A percentile compares a stretch with the other conserved stretches of the same genome.
phyloP scores from a whole-genome alignment of 2,888 invertebrate species.

The Limenitis camilla region DNA sequence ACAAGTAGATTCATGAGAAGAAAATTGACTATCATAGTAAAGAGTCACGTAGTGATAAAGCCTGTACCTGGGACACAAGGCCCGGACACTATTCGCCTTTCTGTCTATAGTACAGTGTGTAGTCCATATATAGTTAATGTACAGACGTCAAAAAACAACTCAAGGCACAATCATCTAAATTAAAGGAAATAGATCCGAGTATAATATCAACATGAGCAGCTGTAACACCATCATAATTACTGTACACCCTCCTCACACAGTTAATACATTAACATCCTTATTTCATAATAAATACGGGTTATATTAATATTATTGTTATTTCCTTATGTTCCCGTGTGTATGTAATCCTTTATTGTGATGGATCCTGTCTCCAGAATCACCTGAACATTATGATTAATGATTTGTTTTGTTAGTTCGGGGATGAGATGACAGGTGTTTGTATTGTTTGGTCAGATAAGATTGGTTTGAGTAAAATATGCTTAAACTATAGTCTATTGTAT shows the following conservation, averaged over 20 bases:
- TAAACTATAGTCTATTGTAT: not conserved
- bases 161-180: not conserved
- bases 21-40: no score
- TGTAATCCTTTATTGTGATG: slow-evolving; percentile 27
- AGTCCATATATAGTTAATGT: no score
- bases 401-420: slow-evolving; percentile 13
- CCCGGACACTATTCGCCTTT: no score
- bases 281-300: not conserved
- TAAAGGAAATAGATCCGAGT: not conserved
- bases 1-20: no score
- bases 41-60: no score
- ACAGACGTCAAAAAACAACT: not conserved
- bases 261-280: not conserved
- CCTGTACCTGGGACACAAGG: no score
- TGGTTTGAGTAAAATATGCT: not conserved
- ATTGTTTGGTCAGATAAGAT: slow-evolving; percentile 4
- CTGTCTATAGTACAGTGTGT: no score
- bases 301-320: not conserved
- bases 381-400: slow-evolving; percentile 27
- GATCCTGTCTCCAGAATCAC: slow-evolving; percentile 24
- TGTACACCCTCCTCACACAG: not conserved
- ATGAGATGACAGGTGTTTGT: slow-evolving; percentile 10
- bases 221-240: slow-evolving; percentile 5
- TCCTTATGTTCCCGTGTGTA: not conserved
- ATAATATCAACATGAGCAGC: slow-evolving; percentile 2